Percentiles rank a stretch among this genome's conserved stretches.
Evolutionary conservation across 2,888 invertebrate species (phyloP).

Genomic region (Gasteruption jaculator): DNA sequence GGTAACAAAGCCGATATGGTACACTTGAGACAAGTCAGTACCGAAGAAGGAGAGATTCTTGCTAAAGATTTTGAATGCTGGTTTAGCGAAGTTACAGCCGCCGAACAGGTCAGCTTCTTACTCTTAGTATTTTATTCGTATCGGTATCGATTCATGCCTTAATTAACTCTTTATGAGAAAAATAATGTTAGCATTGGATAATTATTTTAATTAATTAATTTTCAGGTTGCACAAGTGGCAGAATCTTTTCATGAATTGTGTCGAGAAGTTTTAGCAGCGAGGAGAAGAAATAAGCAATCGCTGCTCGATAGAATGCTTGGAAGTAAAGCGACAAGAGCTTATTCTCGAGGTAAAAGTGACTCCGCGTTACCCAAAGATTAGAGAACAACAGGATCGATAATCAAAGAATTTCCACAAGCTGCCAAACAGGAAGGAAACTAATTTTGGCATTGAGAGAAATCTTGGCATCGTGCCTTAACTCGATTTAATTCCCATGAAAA

Average conservation of each 20-base stretch:
- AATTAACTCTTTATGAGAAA: too few species aligned
- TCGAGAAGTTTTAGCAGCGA: conserved; percentile 72
- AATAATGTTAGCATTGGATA: neutral
- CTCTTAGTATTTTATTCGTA: conserved; percentile 6
- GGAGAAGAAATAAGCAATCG: conserved; percentile 81
- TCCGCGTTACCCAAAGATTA: conserved; percentile 81
- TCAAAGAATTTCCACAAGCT: too few species aligned
- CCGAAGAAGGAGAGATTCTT: conserved; percentile 82
- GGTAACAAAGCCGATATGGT: conserved; percentile 91
- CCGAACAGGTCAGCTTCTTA: conserved; percentile 63
- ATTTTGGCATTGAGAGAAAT: too few species aligned
- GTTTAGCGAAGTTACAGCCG: conserved; percentile 84
- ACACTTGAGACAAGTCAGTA: conserved; percentile 81
- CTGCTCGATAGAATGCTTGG: conserved; percentile 72
- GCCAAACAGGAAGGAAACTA: too few species aligned
- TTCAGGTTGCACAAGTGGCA: conserved; percentile 69
- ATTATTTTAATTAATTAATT: conserved; percentile 6
- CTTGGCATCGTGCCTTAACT: too few species aligned
- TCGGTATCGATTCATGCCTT: neutral
- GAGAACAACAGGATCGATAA: conserved; percentile 2
- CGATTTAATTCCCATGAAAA: too few species aligned
- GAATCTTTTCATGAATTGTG: conserved; percentile 83
- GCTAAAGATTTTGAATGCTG: conserved; percentile 86
- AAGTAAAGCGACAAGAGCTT: conserved; percentile 67
- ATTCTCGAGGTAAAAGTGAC: conserved; percentile 84